phyloP scores from a whole-genome alignment of 2,797 vertebrate species.

The Paedocypris micromegethes region DNA sequence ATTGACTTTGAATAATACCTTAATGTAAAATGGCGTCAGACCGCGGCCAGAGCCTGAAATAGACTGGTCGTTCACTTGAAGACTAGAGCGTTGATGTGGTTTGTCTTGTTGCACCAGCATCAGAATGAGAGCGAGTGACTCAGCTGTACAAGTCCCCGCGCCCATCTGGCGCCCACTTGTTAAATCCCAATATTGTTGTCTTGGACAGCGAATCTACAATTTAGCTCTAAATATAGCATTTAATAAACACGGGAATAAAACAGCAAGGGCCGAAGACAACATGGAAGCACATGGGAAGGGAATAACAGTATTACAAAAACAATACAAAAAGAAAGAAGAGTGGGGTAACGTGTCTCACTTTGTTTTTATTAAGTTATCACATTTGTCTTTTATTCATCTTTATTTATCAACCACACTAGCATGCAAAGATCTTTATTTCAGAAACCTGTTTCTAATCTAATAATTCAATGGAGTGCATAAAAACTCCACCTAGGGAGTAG shows the following conservation, averaged over 20 bases:
- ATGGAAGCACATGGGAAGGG: conserved; percentile 46
- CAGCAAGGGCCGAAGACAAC: conserved; percentile 13
- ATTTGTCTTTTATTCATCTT: neutral
- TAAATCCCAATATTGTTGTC: conserved; percentile 49
- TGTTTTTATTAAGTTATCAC: too few species aligned
- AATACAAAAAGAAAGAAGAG: conserved; percentile 9
- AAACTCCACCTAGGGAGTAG: too few species aligned
- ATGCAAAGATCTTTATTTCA: neutral
- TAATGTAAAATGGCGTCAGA: neutral
- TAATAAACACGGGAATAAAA: conserved; percentile 33
- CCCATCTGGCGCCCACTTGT: conserved; percentile 50
- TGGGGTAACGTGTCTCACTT: neutral
- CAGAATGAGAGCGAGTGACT: conserved; percentile 38
- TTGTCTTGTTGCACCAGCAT: conserved; percentile 14
- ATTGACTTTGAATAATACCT: neutral
- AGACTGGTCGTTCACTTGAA: too few species aligned
- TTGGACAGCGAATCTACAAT: conserved; percentile 54
- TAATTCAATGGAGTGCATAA: too few species aligned
- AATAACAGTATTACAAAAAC: neutral
- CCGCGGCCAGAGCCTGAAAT: neutral
- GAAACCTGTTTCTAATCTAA: neutral
- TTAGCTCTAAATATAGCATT: conserved; percentile 46
- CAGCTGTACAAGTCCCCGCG: conserved; percentile 50
- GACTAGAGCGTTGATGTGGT: conserved; percentile 15
- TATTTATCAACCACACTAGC: neutral